These are phyloP conservation scores for Apis laboriosa DNA, from an alignment of 1,140 invertebrate genomes.

Conservation along the genomic window DNA sequence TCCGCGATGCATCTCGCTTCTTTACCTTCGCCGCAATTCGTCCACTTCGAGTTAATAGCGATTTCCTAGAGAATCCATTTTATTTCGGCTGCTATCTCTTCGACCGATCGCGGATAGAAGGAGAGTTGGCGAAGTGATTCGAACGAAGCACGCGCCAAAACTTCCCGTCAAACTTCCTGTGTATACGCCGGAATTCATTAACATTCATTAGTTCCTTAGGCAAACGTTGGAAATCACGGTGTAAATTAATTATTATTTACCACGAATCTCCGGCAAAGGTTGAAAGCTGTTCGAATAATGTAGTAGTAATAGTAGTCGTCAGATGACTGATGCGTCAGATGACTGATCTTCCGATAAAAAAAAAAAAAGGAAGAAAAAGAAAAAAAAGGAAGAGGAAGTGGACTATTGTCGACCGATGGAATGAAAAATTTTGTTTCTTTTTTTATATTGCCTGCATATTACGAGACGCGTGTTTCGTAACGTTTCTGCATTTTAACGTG, in stretches of 20 bases:
- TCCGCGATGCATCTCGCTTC: background rate
- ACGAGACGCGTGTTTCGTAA: conserved; percentile 16
- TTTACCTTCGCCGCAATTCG: too few species aligned
- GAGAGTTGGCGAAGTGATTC: background rate
- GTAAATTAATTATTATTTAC: conserved; percentile 29
- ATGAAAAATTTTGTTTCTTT: background rate
- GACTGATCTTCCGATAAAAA: background rate
- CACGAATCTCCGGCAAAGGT: background rate
- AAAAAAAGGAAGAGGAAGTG: background rate
- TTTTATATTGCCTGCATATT: background rate
- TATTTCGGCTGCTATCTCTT: background rate
- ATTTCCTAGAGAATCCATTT: background rate
- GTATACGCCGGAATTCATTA: background rate
- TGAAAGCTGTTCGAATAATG: background rate
- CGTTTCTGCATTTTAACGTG: conserved; percentile 36
- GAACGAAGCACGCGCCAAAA: background rate
- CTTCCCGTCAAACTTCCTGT: background rate
- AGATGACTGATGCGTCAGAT: background rate
- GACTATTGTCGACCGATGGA: background rate
- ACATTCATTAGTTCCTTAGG: conserved; percentile 1
- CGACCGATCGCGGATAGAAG: background rate
- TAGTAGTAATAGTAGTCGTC: too few species aligned
- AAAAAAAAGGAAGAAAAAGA: background rate
- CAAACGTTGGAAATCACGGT: background rate
- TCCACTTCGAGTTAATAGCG: too few species aligned